A percentile compares a stretch with the other conserved stretches of the same genome.
Evolutionary conservation across 2,113 vertebrate species (phyloP).

Genomic region (Capra hircus): DNA sequence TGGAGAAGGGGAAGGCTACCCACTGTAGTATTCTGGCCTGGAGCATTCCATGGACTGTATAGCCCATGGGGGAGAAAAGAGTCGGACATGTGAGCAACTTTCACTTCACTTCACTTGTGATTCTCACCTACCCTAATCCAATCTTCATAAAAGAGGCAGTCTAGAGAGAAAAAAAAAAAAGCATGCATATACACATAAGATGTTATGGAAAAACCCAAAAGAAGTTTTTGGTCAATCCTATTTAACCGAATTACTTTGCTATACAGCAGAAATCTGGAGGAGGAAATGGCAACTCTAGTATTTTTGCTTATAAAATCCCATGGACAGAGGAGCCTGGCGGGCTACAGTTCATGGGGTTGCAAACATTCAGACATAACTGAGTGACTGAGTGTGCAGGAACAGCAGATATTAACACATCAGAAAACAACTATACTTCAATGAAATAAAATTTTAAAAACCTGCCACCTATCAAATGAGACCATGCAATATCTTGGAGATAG

Average conservation of each 20-base stretch:
- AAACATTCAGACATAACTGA: background rate
- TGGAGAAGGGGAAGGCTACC: background rate
- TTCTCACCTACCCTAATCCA: background rate
- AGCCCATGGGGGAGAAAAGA: background rate
- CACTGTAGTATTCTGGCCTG: background rate
- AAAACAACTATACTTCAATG: background rate
- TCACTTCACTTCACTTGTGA: background rate
- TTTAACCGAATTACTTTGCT: background rate
- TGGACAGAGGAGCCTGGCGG: background rate
- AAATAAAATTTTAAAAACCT: background rate
- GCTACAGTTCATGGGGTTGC: background rate
- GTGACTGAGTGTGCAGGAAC: background rate
- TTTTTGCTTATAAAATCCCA: background rate
- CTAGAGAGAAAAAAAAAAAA: background rate
- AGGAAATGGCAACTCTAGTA: background rate
- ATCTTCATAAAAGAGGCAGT: constrained; percentile 23
- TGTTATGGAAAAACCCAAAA: background rate
- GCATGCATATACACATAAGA: background rate
- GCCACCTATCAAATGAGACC: background rate
- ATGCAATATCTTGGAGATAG: background rate
- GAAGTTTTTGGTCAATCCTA: background rate
- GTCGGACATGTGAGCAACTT: background rate
- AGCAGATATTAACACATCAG: background rate
- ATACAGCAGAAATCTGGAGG: background rate
- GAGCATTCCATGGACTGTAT: background rate